Evolutionary conservation across 2,797 vertebrate species (phyloP).

Genomic region (Botia almorhae): DNA sequence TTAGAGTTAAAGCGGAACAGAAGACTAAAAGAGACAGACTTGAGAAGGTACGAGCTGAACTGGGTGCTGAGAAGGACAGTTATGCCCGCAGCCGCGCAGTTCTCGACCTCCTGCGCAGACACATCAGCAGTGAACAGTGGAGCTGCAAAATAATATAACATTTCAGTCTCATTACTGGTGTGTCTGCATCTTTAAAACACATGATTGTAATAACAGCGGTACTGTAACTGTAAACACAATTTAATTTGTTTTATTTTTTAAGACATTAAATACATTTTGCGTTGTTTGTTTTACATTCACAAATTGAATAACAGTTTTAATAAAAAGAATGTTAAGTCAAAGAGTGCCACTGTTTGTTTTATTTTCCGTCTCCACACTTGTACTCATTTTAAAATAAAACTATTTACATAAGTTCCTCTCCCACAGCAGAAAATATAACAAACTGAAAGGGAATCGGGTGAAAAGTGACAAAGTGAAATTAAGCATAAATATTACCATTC

Average conservation of each 20-base stretch:
- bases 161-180: neutral
- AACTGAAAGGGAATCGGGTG: constrained; percentile 58
- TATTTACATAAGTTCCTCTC: constrained; percentile 79
- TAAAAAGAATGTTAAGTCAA: constrained; percentile 9
- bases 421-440: constrained; percentile 64
- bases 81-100: constrained; percentile 49
- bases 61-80: constrained; percentile 50
- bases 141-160: too few species aligned
- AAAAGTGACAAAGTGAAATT: constrained; percentile 62
- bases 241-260: too few species aligned
- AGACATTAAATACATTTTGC: neutral
- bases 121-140: too few species aligned
- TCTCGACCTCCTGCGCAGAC: constrained; percentile 59
- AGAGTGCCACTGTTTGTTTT: constrained; percentile 55
- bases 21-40: constrained; percentile 48
- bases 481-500: constrained; percentile 64
- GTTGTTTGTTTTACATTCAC: too few species aligned
- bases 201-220: neutral
- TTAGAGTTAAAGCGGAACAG: constrained; percentile 53
- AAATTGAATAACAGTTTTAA: neutral
- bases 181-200: neutral
- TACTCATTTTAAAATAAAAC: constrained; percentile 70
- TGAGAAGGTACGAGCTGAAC: constrained; percentile 59
- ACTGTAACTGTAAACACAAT: too few species aligned
- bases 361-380: constrained; percentile 75